These are phyloP conservation scores for Dryadula phaetusa DNA, from an alignment of 2,888 invertebrate genomes.

Conservation along the genomic window DNA sequence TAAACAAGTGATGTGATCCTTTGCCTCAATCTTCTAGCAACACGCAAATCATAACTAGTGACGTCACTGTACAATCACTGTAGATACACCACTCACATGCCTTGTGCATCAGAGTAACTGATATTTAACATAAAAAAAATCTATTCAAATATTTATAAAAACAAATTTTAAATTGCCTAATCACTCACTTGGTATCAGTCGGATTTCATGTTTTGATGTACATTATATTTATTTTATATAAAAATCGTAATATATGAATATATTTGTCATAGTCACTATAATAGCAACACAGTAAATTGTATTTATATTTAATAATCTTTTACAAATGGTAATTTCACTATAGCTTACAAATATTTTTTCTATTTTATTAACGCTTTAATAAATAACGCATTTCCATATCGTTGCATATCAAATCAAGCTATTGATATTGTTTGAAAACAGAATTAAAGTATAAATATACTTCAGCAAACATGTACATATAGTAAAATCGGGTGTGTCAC, in stretches of 20 bases:
- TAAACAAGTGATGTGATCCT: slow-evolving; percentile 19
- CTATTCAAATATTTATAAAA: slow-evolving; percentile 17
- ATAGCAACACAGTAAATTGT: slow-evolving; percentile 17
- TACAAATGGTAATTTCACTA: slow-evolving; percentile 23
- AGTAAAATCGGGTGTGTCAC: slow-evolving; percentile 8
- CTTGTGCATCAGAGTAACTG: slow-evolving; percentile 11
- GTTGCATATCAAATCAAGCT: slow-evolving; percentile 13
- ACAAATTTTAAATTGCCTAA: slow-evolving; percentile 11
- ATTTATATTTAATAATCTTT: slow-evolving; percentile 19
- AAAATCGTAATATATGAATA: slow-evolving; percentile 23
- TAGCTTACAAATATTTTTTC: slow-evolving; percentile 18
- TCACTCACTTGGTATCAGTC: slow-evolving; percentile 17
- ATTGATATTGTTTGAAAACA: slow-evolving; percentile 6
- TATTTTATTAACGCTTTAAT: slow-evolving; percentile 15
- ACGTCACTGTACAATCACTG: neutral
- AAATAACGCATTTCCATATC: slow-evolving; percentile 7
- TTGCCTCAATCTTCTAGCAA: slow-evolving; percentile 7
- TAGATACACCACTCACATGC: slow-evolving; percentile 15
- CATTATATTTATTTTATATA: slow-evolving; percentile 18
- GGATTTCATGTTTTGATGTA: slow-evolving; percentile 10
- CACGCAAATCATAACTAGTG: slow-evolving; percentile 10
- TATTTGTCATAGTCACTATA: slow-evolving; percentile 15
- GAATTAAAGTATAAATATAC: slow-evolving; percentile 19
- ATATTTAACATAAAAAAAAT: slow-evolving; percentile 9
- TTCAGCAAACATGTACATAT: slow-evolving; percentile 12